Conservation (phyloP, 2,113 vertebrate genomes). For the Todiramphus chloris region DNA sequence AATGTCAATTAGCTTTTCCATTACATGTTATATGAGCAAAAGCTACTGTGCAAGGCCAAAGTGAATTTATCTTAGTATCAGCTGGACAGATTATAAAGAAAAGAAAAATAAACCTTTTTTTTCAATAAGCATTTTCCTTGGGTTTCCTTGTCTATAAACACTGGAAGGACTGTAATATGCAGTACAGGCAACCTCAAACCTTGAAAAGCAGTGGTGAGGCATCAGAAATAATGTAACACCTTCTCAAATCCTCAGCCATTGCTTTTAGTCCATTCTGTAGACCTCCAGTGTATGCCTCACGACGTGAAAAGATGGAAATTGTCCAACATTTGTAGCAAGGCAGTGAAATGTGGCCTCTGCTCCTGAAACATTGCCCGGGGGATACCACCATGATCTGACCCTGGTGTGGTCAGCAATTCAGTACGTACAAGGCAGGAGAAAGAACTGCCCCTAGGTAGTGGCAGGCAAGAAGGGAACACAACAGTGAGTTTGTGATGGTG, state of each 20-base stretch:
- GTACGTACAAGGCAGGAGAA: neutral
- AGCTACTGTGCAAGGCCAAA: neutral
- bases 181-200: neutral
- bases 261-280: neutral
- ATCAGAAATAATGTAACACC: neutral
- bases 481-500: neutral
- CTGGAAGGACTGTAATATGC: neutral
- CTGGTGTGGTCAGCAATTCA: neutral
- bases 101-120: neutral
- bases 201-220: neutral
- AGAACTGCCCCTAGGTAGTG: neutral
- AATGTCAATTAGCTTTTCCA: conserved; percentile 45
- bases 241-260: neutral
- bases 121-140: neutral
- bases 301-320: neutral
- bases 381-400: neutral
- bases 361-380: neutral
- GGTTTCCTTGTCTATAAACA: neutral
- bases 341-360: neutral
- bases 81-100: neutral
- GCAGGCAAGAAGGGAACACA: neutral
- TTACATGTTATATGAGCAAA: neutral
- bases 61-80: neutral
- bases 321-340: neutral
- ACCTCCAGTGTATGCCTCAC: neutral